Evolutionary conservation across 2,888 invertebrate species (phyloP), one percentile per base, ranked within the genome.

Genomic region (Desoria tigrina): DNA sequence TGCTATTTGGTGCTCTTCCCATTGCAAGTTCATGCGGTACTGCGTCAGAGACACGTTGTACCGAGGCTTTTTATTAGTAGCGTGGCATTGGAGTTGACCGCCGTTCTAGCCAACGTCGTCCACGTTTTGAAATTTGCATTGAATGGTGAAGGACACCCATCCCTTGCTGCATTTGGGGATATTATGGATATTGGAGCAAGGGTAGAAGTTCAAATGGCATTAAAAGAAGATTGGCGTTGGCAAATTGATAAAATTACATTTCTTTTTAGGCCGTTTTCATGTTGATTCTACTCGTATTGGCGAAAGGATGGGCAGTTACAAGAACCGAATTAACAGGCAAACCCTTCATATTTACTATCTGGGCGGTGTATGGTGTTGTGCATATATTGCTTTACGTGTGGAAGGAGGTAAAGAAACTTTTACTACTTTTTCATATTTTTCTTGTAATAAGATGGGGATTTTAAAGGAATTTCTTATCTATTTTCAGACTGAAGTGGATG

Each of bases 351-450:
- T 90, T 91, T 80, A 87, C 89, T 42, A 88, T 95, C 74, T 97
- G 97, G 96, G 85, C 91, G 76, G 87, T 90, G 68, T 95, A 97
- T 79, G 92, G 94, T 56, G 85, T 92, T 65, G 90, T 94, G 37
- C 94, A 95, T 80, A 88, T 94, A 78, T 83, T 95, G 66, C 86
- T 97, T 1, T 97, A 96, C 81, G 90, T 95, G 63, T 96, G 96
- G 94, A 95, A 95, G 82, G 88, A 92, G 85, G 97, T 97, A 24
- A 51, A 28, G 49, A 6, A 39, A 39, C 24, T 24, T 53, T 53
- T 24, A 9, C 7, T 7, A 11, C 9, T 39, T 11, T 39, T 39
- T 9, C 16, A 39, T 37, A 18, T 11, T 28, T 11, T 11, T 39
- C 9, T 39, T 39, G 39, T 39, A 39, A n/a, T n/a, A n/a, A n/a